These are phyloP conservation scores for Onychorhynchus coronatus DNA, from an alignment of 2,113 vertebrate species.

Conservation along the genomic window DNA sequence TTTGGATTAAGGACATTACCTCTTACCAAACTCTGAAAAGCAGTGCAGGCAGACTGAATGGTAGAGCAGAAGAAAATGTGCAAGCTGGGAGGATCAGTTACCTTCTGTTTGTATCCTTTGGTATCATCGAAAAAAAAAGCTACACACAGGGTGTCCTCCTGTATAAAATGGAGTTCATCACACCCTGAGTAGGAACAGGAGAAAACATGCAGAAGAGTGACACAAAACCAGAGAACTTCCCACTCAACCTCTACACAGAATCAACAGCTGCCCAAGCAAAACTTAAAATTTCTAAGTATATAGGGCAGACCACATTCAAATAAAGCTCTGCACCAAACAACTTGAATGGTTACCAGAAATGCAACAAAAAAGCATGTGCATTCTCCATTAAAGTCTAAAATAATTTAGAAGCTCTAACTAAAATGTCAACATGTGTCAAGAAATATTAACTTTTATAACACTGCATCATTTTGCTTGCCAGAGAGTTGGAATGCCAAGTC, in stretches of 20 bases:
- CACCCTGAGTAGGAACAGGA: background rate
- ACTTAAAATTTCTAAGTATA: background rate
- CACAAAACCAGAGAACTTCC: background rate
- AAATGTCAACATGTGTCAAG: slow-evolving; percentile 27
- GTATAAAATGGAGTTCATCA: background rate
- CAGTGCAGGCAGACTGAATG: background rate
- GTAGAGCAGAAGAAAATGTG: background rate
- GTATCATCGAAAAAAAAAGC: no score
- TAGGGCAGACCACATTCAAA: background rate
- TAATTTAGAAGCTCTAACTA: slow-evolving; percentile 17
- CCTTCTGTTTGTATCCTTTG: background rate
- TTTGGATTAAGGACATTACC: background rate
- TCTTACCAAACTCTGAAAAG: background rate
- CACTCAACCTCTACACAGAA: background rate
- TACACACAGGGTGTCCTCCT: background rate
- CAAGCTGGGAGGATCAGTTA: background rate
- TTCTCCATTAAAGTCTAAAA: slow-evolving; percentile 19
- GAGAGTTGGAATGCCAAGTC: background rate
- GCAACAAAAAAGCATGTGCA: background rate
- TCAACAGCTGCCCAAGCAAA: background rate
- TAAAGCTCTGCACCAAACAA: background rate
- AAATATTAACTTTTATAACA: slow-evolving; percentile 31
- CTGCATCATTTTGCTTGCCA: slow-evolving; percentile 8
- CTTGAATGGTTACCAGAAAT: background rate
- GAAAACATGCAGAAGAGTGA: background rate